phyloP scores from a whole-genome alignment of 2,888 invertebrate species.

The Fragum sueziense region DNA sequence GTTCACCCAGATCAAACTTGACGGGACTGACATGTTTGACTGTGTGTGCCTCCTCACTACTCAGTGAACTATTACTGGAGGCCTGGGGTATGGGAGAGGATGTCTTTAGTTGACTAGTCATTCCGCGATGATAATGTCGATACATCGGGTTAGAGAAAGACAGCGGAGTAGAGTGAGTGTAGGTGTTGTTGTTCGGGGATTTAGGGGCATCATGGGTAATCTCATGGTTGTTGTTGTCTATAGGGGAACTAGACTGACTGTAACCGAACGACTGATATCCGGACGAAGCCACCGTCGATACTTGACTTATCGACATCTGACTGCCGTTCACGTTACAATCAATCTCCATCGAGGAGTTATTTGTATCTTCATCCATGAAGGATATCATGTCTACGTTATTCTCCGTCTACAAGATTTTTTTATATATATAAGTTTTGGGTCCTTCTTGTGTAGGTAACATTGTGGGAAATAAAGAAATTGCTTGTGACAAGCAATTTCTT shows the following conservation, averaged over 20 bases:
- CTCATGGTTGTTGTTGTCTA: conserved; percentile 84
- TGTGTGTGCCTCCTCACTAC: conserved; percentile 70
- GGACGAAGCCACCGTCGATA: conserved; percentile 85
- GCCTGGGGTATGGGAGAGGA: conserved; percentile 64
- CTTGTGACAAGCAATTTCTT: too few species aligned
- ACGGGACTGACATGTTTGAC: conserved; percentile 68
- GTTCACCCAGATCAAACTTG: conserved; percentile 54
- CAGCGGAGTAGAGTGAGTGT: conserved; percentile 82
- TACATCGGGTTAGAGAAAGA: conserved; percentile 94
- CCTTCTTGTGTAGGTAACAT: too few species aligned
- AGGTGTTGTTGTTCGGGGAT: conserved; percentile 65
- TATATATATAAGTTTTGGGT: too few species aligned
- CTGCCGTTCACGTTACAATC: conserved; percentile 83
- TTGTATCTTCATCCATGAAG: conserved; percentile 84
- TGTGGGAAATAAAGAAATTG: too few species aligned
- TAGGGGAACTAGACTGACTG: conserved; percentile 93
- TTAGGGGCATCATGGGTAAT: conserved; percentile 61
- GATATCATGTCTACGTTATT: conserved; percentile 80
- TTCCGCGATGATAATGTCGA: conserved; percentile 82
- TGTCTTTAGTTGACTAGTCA: conserved; percentile 60
- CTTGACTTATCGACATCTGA: conserved; percentile 90
- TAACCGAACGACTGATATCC: conserved; percentile 95
- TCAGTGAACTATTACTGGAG: conserved; percentile 74
- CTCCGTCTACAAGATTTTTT: conserved; percentile 85
- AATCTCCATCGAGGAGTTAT: conserved; percentile 83